Evolutionary conservation across 2,113 vertebrate genomes (phyloP).

Genomic region (Taxidea taxus): DNA sequence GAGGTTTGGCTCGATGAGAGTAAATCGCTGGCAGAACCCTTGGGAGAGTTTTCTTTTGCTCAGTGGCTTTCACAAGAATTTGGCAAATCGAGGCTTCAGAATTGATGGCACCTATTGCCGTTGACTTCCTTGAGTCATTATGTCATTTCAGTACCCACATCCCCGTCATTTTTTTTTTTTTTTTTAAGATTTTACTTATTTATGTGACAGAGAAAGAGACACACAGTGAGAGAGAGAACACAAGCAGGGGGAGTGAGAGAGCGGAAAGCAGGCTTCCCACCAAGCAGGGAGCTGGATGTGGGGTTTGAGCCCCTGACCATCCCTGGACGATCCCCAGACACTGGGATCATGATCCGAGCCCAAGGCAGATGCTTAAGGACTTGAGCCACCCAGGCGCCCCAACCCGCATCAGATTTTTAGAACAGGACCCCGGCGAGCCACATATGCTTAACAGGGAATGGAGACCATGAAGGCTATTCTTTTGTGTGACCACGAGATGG

Average conservation of each 20-base stretch:
- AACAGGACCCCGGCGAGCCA: background rate
- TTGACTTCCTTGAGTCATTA: background rate
- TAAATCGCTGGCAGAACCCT: background rate
- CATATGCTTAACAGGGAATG: too few relatives aligned
- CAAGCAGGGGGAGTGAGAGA: too few relatives aligned
- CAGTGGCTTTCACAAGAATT: background rate
- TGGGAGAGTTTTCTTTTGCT: background rate
- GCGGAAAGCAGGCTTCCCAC: too few relatives aligned
- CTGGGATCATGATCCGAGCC: too few relatives aligned
- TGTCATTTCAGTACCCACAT: background rate
- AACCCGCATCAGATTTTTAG: background rate
- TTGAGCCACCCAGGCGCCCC: too few relatives aligned
- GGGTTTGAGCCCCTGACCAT: too few relatives aligned
- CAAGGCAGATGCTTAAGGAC: too few relatives aligned
- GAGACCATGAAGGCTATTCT: background rate
- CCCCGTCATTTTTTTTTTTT: background rate
- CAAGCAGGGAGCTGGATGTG: too few relatives aligned
- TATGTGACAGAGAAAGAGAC: too few relatives aligned
- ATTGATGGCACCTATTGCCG: rapidly evolving
- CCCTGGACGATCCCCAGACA: too few relatives aligned
- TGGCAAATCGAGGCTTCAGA: background rate
- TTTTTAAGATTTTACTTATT: too few relatives aligned
- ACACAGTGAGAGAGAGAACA: too few relatives aligned
- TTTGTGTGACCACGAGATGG: constrained; percentile 78
- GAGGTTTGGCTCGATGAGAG: background rate